Evolutionary conservation across 2,888 invertebrate species (phyloP).

Genomic region (Pyralis farinalis): DNA sequence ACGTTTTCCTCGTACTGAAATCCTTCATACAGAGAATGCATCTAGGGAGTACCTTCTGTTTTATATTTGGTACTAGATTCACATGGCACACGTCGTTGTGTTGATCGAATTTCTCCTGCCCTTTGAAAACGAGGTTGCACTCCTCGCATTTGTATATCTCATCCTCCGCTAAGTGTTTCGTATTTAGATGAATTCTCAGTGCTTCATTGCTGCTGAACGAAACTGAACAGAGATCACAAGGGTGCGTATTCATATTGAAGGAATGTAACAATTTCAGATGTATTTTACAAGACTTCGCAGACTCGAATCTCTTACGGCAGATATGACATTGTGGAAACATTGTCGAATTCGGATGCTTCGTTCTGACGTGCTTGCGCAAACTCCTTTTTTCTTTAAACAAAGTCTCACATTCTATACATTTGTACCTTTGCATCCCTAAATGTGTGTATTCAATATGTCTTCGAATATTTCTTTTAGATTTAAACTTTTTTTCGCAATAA

Average conservation of each 20-base stretch:
- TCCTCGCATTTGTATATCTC: constrained; percentile 62
- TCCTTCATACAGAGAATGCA: constrained; percentile 63
- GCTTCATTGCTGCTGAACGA: constrained; percentile 54
- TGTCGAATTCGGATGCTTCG: constrained; percentile 54
- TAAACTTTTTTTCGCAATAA: constrained; percentile 61
- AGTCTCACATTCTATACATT: constrained; percentile 62
- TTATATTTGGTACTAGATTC: constrained; percentile 25
- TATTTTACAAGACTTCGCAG: constrained; percentile 64
- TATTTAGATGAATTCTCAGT: constrained; percentile 46
- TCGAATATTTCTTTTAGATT: constrained; percentile 58
- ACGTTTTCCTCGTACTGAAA: constrained; percentile 60
- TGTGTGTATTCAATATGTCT: constrained; percentile 64
- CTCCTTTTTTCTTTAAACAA: constrained; percentile 65
- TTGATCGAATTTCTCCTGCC: constrained; percentile 50
- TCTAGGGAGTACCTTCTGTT: constrained; percentile 41
- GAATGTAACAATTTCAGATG: constrained; percentile 61
- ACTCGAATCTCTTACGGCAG: constrained; percentile 61
- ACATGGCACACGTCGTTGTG: constrained; percentile 46
- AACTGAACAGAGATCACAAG: constrained; percentile 56
- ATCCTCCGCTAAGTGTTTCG: constrained; percentile 55
- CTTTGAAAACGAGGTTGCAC: constrained; percentile 58
- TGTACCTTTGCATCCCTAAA: constrained; percentile 57
- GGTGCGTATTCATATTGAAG: constrained; percentile 58
- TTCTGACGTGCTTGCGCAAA: constrained; percentile 56
- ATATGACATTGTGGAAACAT: constrained; percentile 63